Percentiles rank a stretch among this genome's conserved stretches.
These are phyloP conservation scores for Hafferia zeledoni DNA, from an alignment of 2,797 vertebrate species.

Conservation along the genomic window DNA sequence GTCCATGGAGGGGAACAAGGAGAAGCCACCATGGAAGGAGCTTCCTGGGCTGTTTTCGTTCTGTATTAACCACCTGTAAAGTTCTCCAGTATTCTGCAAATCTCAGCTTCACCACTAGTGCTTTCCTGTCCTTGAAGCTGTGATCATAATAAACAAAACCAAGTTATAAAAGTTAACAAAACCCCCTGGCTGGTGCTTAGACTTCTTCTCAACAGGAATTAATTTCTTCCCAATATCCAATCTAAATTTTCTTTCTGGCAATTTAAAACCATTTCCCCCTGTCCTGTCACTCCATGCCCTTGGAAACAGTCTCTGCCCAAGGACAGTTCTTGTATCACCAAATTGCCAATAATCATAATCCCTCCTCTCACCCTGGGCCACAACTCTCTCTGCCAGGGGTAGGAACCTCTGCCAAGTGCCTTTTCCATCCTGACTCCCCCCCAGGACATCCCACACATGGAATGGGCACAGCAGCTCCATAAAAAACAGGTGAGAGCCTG, in stretches of 20 bases:
- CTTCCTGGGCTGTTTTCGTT: background rate
- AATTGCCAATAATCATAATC: background rate
- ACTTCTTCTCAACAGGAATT: background rate
- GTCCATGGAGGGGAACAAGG: background rate
- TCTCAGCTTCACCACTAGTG: background rate
- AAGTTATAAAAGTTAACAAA: background rate
- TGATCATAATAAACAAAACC: background rate
- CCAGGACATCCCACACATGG: background rate
- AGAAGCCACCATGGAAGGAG: background rate
- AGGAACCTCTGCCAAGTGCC: background rate
- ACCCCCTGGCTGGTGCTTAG: background rate
- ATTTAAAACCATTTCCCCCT: background rate
- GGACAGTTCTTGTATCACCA: background rate
- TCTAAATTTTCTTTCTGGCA: background rate
- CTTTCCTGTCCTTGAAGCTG: background rate
- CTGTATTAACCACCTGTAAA: background rate
- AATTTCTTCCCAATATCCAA: background rate
- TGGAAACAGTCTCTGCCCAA: background rate
- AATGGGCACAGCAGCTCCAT: background rate
- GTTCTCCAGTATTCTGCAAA: background rate
- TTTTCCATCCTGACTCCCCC: background rate
- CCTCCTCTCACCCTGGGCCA: background rate
- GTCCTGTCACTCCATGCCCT: background rate
- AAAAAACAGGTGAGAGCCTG: background rate
- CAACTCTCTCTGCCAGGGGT: background rate